Evolutionary conservation across 64 coral and sea anemone species (phyloP).

Genomic region (Montipora cactus): DNA sequence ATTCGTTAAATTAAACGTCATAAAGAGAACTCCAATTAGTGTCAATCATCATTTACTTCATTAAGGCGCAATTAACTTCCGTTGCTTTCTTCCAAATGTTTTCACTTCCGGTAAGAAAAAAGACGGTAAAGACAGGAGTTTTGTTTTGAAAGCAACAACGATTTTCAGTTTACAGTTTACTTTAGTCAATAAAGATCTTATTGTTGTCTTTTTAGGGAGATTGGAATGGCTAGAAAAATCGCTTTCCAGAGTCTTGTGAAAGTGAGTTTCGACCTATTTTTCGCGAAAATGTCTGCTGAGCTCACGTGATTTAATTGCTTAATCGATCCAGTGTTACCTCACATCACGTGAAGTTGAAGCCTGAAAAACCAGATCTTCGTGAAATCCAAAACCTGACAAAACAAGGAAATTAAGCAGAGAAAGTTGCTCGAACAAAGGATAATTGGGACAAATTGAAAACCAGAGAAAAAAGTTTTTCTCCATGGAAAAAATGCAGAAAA

Average conservation of each 20-base stretch:
- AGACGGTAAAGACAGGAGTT: background rate
- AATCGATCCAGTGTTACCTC: background rate
- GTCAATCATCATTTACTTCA: background rate
- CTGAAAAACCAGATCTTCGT: background rate
- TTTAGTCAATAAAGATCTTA: background rate
- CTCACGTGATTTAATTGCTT: conserved; percentile 16
- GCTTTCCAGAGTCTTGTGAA: background rate
- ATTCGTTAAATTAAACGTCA: background rate
- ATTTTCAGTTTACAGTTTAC: background rate
- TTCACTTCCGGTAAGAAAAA: background rate
- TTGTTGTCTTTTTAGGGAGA: background rate
- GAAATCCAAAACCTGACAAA: background rate
- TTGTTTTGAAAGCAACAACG: background rate
- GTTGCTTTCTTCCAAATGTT: too few species aligned
- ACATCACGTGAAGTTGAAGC: background rate
- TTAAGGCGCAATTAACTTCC: background rate
- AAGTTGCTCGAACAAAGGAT: conserved; percentile 11
- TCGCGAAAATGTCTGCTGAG: background rate
- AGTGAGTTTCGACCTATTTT: too few species aligned
- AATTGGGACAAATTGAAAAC: background rate
- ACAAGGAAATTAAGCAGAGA: too few species aligned
- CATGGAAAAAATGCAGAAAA: background rate
- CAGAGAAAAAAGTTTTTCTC: background rate
- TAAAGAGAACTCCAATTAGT: background rate
- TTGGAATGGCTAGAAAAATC: too few species aligned